A percentile compares a stretch with the other conserved stretches of the same genome.
Evolutionary conservation across 2,113 vertebrate species (phyloP).

Genomic region (Ptilonorhynchus violaceus): DNA sequence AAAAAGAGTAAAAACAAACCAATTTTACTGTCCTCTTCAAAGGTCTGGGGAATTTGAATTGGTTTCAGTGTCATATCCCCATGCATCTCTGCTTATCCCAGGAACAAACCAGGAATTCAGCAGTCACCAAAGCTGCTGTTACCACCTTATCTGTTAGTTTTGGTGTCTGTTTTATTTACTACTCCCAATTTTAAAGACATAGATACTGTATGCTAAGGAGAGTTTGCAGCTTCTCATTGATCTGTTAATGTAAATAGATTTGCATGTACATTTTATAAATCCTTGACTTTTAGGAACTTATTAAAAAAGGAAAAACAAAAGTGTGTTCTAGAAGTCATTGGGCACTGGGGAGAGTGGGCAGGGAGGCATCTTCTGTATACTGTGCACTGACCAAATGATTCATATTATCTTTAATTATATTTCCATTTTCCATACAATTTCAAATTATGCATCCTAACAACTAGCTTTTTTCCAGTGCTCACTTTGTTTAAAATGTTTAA

Average conservation of each 20-base stretch:
- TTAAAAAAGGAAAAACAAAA: constrained; percentile 33
- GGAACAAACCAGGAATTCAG: neutral
- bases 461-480: neutral
- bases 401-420: neutral
- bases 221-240: neutral
- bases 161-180: neutral
- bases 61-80: neutral
- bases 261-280: constrained; percentile 38
- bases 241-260: neutral
- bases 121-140: neutral
- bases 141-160: neutral
- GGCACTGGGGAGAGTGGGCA: neutral
- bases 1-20: neutral
- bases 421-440: neutral
- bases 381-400: neutral
- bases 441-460: neutral
- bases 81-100: neutral
- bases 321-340: neutral
- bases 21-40: neutral
- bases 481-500: neutral
- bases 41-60: neutral
- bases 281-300: constrained; percentile 5
- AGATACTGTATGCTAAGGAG: neutral
- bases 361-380: neutral
- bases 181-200: neutral